Base-by-base conservation (phyloP, 2,888 invertebrate genomes). In the Nycteola revayana region DNA sequence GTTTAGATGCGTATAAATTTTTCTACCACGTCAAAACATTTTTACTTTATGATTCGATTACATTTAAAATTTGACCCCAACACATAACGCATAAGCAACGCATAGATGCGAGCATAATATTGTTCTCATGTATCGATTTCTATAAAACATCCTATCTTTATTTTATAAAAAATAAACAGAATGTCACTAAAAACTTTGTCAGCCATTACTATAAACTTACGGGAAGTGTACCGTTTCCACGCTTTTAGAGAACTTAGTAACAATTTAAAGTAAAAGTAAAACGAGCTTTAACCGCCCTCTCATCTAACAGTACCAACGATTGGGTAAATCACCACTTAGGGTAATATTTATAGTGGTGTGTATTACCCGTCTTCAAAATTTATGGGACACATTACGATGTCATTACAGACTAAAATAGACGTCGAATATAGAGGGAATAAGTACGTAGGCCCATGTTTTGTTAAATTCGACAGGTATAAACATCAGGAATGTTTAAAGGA, bases 271-370 rank as follows among this genome's bases (percentile, higher is more conserved):
- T 62, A 59, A 58, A 54, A 60, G 62, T 59, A 59, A 66, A 71
- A 59, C 41, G 59, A 56, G 48, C 62, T 64, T 70, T 72, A 65
- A 71, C 60, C 36, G 48, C 57, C 60, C 47, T 60, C 61, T 58
- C n/a, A n/a, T n/a, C 47, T 51, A 47, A 38, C 28, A 23, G 34
- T 42, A 20, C 10, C 39, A 25, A 27, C 37, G 42, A 39, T 20
- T 43, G 57, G 66, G 71, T 73, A 74, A 75, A 77, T 79, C 72
- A 78, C 77, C 75, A 73, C 71, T 75, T 62, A 59, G 49, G 54
- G 52, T 64, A 60, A 68, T 72, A 69, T 74, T 73, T 76, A 76
- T 76, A 57, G 70, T 55, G 60, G 68, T 69, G 48, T 71, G 53
- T 60, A 73, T 75, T 73, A 75, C 71, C 8, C 50, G 58, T 62